phyloP scores from a whole-genome alignment of 2,113 vertebrate species.

The Anhinga rufa region DNA sequence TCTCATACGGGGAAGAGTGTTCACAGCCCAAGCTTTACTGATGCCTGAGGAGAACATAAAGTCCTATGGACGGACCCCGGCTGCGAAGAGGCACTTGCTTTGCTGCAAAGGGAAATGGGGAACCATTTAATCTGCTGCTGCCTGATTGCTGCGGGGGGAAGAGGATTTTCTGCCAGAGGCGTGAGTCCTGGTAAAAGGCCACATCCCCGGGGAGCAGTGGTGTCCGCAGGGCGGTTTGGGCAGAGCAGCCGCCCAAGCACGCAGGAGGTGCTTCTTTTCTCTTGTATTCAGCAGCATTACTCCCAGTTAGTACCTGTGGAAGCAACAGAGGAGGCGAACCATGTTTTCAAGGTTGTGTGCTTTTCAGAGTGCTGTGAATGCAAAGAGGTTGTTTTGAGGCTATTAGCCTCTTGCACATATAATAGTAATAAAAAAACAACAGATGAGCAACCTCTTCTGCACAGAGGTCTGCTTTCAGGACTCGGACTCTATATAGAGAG shows the following conservation, averaged over 20 bases:
- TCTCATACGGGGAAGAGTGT: rapidly evolving
- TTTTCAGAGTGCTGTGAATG: not conserved
- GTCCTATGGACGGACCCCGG: rapidly evolving
- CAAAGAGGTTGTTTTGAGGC: not conserved
- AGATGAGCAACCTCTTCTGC: not conserved
- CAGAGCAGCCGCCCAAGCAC: not conserved
- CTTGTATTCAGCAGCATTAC: not conserved
- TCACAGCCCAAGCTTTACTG: not conserved
- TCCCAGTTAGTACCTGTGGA: not conserved
- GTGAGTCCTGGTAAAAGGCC: not conserved
- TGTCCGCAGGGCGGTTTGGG: rapidly evolving
- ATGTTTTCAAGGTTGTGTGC: not conserved
- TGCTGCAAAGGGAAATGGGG: not conserved
- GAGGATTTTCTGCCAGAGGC: not conserved
- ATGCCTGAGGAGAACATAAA: not conserved
- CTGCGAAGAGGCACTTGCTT: not conserved
- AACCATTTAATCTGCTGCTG: not conserved
- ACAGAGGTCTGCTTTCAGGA: not conserved
- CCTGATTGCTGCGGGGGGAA: rapidly evolving
- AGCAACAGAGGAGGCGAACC: not conserved
- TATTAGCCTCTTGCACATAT: not conserved
- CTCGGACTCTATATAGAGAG: not conserved
- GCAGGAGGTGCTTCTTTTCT: not conserved
- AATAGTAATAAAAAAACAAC: not conserved
- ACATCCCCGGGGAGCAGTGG: rapidly evolving